Evolutionary conservation across 2,113 vertebrate genomes (phyloP).

Genomic region (Laticauda laticaudata): DNA sequence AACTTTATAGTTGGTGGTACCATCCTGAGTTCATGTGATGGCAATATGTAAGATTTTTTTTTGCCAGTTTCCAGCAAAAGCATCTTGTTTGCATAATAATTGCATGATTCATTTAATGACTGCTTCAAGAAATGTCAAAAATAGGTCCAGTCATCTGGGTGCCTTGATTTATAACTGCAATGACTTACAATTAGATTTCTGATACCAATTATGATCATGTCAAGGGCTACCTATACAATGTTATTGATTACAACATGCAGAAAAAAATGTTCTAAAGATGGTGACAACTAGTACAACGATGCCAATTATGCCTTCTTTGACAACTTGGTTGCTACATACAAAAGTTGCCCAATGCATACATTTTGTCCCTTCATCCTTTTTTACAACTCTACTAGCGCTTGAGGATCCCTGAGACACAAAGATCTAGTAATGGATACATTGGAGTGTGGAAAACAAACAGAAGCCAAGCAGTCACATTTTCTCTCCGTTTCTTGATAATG

Average conservation of each 20-base stretch:
- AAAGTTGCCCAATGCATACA: neutral
- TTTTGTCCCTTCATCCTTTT: neutral
- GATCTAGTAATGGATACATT: neutral
- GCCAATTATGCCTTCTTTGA: neutral
- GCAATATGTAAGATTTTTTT: no score
- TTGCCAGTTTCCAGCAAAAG: no score
- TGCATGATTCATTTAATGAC: no score
- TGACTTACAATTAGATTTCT: no score
- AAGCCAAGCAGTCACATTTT: neutral
- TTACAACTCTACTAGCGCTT: neutral
- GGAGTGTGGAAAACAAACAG: neutral
- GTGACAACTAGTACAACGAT: neutral
- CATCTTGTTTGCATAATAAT: no score
- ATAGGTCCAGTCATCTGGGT: neutral
- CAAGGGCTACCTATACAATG: neutral
- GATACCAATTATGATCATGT: no score
- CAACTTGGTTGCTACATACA: neutral
- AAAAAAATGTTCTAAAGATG: neutral
- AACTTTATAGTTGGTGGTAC: no score
- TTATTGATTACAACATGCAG: constrained; percentile 36
- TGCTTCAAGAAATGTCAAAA: no score
- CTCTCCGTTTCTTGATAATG: neutral
- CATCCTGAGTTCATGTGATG: no score
- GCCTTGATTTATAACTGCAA: constrained; percentile 37
- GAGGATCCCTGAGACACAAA: neutral